Evolutionary conservation across 2,113 vertebrate species (phyloP), one percentile per base, ranked within the genome.

Genomic region (Otolemur garnettii): DNA sequence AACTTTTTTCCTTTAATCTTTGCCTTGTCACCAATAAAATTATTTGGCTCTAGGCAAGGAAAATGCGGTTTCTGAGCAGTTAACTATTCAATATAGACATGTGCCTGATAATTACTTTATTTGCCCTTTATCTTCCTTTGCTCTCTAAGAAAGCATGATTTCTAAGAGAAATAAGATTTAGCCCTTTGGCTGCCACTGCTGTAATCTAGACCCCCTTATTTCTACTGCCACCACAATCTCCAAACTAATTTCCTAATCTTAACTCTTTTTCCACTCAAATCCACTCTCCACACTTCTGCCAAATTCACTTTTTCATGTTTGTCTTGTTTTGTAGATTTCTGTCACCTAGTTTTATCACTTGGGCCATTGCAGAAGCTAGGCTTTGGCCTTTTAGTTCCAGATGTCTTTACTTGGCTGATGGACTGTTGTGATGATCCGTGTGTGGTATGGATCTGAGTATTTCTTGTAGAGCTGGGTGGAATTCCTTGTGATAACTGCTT

Each of bases 241-340:
- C 13, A 81, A 62, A 77, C 15, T 60, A 75, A 68, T 85, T 96
- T 74, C 18, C 5, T 33, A 75, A 14, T 93, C 11, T 83, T 24
- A 66, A 68, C 1, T 90, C 45, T 81, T 24, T 81, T 68, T 87
- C 5, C 19, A 33, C 2, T 90, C 33, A n/a, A 94, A 87, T 62
- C 12, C 30, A 87, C 60, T 55, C 35, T 69, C 53, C 38, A 79
- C 12, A 64, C 3, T 13, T 60, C 55, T 72, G 33, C 5, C 68
- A 90, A 81, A 55, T 81, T 96, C n/a, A 90, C 64, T 13, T 53
- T 91, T 77, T 82, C 7, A 50, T 50, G 45, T 50, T 50, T 50
- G 45, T 50, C 45, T 50, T 50, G 8, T 9, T 50, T 50, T 50
- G 45, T 50, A 10, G 45, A 50, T 50, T 50, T 50, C 45, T 50